Evolutionary conservation across 2,888 invertebrate species (phyloP).

Genomic region (Temnothorax ravouxi): DNA sequence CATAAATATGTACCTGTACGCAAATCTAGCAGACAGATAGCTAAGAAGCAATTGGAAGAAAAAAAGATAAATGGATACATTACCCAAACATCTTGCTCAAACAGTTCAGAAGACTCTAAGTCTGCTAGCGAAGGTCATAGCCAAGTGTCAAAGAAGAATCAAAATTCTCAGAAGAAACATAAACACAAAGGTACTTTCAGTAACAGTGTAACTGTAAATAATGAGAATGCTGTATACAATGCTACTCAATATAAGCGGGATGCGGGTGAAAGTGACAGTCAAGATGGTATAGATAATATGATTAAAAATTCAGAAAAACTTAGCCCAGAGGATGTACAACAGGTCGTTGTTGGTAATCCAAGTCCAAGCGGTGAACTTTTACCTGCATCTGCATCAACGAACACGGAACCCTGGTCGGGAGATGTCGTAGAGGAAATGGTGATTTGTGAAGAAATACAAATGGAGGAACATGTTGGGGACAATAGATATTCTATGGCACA

Average conservation of each 20-base stretch:
- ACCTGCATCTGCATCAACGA: conserved; percentile 60
- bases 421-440: conserved; percentile 85
- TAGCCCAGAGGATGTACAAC: conserved; percentile 75
- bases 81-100: conserved; percentile 64
- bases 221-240: conserved; percentile 54
- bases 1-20: conserved; percentile 80
- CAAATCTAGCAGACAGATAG: conserved; percentile 84
- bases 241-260: conserved; percentile 70
- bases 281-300: conserved; percentile 74
- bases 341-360: conserved; percentile 73
- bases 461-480: conserved; percentile 74
- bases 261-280: conserved; percentile 78
- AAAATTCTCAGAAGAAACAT: conserved; percentile 69
- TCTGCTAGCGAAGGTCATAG: conserved; percentile 70
- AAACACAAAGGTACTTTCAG: conserved; percentile 65
- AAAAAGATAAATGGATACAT: conserved; percentile 81
- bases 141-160: conserved; percentile 67
- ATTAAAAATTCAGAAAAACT: conserved; percentile 70
- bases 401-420: conserved; percentile 79
- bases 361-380: conserved; percentile 64
- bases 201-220: conserved; percentile 57
- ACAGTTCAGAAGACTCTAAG: conserved; percentile 75
- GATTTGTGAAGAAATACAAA: conserved; percentile 85
- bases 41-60: conserved; percentile 82
- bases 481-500: conserved; percentile 72